Conservation (phyloP, 2,888 invertebrate species). For the Seira sanloemensis region DNA sequence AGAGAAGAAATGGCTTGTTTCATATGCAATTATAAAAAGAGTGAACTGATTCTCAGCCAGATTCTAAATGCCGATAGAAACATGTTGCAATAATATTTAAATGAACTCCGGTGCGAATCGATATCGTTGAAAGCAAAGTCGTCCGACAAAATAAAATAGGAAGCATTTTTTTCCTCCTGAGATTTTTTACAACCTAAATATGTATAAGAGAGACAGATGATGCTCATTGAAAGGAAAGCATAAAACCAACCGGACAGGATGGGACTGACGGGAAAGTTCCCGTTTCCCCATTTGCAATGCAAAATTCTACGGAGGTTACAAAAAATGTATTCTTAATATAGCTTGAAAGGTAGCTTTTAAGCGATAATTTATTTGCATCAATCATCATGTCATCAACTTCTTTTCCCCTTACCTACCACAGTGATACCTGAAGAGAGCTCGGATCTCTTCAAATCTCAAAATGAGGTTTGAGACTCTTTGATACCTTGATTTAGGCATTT, state of each 20-base stretch:
- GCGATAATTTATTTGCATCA: conserved; percentile 49
- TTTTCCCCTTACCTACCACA: not conserved
- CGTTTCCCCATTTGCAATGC: conserved; percentile 25
- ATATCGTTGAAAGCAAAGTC: not conserved
- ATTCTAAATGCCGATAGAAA: not conserved
- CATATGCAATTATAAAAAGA: not conserved
- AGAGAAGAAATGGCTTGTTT: conserved; percentile 24
- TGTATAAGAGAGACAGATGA: not conserved
- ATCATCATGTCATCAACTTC: conserved; percentile 53
- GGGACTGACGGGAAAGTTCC: conserved; percentile 37
- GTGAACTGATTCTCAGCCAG: not conserved
- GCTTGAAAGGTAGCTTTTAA: not conserved
- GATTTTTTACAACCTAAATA: too few relatives aligned
- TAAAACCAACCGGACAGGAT: conserved; percentile 5
- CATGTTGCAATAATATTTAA: not conserved
- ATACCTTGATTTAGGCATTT: not conserved
- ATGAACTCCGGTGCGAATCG: not conserved
- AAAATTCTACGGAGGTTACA: not conserved
- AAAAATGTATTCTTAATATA: not conserved
- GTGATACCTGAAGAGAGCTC: not conserved
- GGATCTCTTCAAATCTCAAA: not conserved
- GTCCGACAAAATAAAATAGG: not conserved
- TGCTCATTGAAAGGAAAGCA: too few relatives aligned
- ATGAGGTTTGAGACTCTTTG: not conserved
- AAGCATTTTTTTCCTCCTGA: not conserved